Base-by-base conservation (phyloP, 1,140 invertebrate species). In the Aphelinus certus region DNA sequence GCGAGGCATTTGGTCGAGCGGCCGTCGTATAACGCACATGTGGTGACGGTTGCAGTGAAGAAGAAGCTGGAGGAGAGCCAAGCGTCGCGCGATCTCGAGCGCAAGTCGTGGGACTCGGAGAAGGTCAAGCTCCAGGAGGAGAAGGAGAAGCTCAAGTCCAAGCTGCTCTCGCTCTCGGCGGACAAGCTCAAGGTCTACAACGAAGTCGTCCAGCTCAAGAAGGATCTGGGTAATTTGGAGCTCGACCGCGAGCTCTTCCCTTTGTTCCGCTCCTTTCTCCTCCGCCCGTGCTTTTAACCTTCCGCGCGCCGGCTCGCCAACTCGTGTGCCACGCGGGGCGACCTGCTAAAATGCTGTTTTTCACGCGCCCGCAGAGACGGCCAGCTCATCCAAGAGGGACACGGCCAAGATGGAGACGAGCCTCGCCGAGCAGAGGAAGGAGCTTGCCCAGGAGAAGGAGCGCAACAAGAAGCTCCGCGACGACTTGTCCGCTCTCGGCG, bases 111-210 rank as follows among this genome's bases (percentile, higher is more conserved):
- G 85, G 83, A 91, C 61, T 84, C 88, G 62, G 87, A 90, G 57
- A 92, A 93, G 83, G 83, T 81, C 57, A 90, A 90, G 78, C 83
- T 92, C 56, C 87, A 89, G 66, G 89, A 90, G 69, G 85, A 91
- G 78, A 90, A 91, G 80, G 87, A 88, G 72, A 90, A 91, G 79
- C 84, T 91, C 73, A 91, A 88, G 62, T 82, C 82, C 85, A 92
- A 82, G 88, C 90, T 88, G 10, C 79, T 88, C 49, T 83, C 82
- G 9, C 51, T 88, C 5, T 85, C 85, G 0, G 83, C 85, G 0
- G 86, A 88, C 48, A 88, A 88, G 67, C 81, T 87, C n/a, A 88
- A 87, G 78, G 77, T 87, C 67, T 83, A 86, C 68, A 82, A 84
- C 75, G 82, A 87, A 79, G 83, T 88, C 73, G 83, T 86, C 51